These are phyloP conservation scores for Fragum whitleyi DNA, from an alignment of 2,888 invertebrate species.

Conservation along the genomic window DNA sequence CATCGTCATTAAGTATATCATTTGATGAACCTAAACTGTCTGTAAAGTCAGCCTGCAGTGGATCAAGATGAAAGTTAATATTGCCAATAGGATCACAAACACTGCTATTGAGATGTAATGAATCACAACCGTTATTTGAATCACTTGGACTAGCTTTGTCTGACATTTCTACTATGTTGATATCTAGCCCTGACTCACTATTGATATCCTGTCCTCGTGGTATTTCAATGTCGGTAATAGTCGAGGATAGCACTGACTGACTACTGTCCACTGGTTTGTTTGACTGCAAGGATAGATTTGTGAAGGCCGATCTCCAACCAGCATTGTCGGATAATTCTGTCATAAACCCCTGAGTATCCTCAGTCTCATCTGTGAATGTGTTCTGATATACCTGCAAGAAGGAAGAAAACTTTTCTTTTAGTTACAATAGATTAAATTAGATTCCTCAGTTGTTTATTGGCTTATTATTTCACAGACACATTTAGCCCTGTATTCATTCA, in stretches of 20 bases:
- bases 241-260: neutral
- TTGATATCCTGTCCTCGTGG: neutral
- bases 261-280: neutral
- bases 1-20: constrained; percentile 4
- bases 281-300: neutral
- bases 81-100: neutral
- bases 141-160: neutral
- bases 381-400: neutral
- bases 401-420: no score
- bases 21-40: constrained; percentile 5
- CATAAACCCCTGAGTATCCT: neutral
- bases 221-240: constrained; percentile 10
- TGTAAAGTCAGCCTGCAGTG: neutral
- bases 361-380: neutral
- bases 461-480: no score
- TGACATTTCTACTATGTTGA: constrained; percentile 2
- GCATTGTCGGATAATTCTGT: constrained; percentile 3
- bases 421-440: no score
- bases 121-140: neutral
- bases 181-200: neutral
- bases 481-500: no score
- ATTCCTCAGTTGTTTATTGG: no score
- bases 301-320: constrained; percentile 1
- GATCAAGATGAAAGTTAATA: neutral
- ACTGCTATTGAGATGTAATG: constrained; percentile 13